Base-by-base conservation (phyloP, 2,888 invertebrate species). In the Minunthozetes semirufus region DNA sequence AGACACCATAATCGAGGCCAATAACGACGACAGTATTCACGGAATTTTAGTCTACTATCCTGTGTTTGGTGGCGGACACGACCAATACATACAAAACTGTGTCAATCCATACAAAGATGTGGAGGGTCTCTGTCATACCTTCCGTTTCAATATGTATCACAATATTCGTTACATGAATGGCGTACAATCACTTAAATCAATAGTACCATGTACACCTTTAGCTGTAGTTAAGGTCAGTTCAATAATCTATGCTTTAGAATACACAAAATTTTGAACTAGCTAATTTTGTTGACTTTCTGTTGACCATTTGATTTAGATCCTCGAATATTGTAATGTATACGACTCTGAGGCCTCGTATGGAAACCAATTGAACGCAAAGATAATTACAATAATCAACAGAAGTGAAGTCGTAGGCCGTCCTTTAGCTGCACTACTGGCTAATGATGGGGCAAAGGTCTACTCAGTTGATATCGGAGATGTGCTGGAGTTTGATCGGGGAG, bases 51-150 rank as follows among this genome's bases (percentile, higher is more conserved):
- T 76, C 33, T 76, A 76, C 48, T 76, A 76, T 56, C 76, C 76
- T 9, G 75, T 76, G 5, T 76, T 76, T 25, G 76, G 76, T 25
- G 76, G 76, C 33, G 76, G 76, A 13, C 76, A 76, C 38, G 76
- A 76, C 70, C 76, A 76, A 53, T 76, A 76, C 42, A 74, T 76
- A n/a, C 76, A 76, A 42, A 76, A 76, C 59, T 75, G 74, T 70
- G 76, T 76, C 27, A 66, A 71, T 17, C 76, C 76, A 48, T 75
- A 27, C 25, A 76, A 76, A 76, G 76, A 76, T 56, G 74, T 74
- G 15, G 76, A 76, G 72, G 76, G 76, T 6, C 46, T 76, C 25
- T 76, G 75, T n/a, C 76, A 76, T 61, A 72, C 50, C 9, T 76
- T 59, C 59, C 42, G 76, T 22, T 76, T 76, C 76, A 76, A 76